These are phyloP conservation scores for Artibeus jamaicensis DNA, from an alignment of 2,797 vertebrate genomes.

Conservation along the genomic window DNA sequence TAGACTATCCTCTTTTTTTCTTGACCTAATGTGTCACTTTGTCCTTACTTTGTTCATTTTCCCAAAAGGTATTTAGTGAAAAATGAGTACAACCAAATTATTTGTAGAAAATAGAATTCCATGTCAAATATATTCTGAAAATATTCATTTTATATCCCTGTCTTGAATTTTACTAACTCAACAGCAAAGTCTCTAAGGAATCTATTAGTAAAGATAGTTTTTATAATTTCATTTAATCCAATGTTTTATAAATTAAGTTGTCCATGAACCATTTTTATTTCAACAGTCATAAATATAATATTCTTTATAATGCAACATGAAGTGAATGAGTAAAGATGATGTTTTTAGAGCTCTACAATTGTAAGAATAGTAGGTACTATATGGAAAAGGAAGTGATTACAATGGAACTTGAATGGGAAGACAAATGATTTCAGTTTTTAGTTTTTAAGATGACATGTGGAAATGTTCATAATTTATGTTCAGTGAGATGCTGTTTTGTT, in stretches of 20 bases:
- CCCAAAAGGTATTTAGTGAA: background rate
- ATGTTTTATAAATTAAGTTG: background rate
- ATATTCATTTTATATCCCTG: background rate
- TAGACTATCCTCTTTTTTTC: background rate
- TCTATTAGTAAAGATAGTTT: background rate
- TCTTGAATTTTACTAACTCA: background rate
- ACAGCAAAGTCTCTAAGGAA: background rate
- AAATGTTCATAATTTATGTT: background rate
- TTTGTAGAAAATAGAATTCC: background rate
- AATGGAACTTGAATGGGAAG: background rate
- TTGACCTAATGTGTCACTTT: background rate
- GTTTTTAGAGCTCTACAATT: background rate
- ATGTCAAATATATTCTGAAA: background rate
- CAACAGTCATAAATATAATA: background rate
- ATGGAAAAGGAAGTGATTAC: background rate
- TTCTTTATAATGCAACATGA: background rate
- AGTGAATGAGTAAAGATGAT: background rate
- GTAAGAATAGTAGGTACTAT: background rate
- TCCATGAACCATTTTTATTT: background rate
- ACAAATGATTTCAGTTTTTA: background rate
- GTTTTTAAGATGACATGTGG: background rate
- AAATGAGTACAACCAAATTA: background rate
- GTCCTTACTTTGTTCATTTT: constrained; percentile 7
- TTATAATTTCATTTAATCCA: constrained; percentile 11
- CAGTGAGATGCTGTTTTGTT: background rate